Percentiles rank a stretch among this genome's conserved stretches.
Conservation (phyloP, 2,888 invertebrate genomes). For the Zygothrica quintamaculata region DNA sequence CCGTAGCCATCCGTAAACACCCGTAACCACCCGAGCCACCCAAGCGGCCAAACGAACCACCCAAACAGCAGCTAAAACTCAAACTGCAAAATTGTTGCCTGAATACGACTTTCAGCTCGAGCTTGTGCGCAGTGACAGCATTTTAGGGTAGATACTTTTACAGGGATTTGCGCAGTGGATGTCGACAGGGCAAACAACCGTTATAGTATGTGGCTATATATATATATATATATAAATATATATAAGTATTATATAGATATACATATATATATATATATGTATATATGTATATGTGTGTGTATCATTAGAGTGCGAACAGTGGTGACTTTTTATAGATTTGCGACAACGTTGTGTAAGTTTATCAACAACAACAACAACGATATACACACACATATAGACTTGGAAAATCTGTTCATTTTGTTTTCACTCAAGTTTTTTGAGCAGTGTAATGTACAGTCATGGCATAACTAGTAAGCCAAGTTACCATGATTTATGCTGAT, state of each 20-base stretch:
- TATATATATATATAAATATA: conserved; percentile 5
- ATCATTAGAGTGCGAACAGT: conserved; percentile 64
- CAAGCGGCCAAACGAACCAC: conserved; percentile 32
- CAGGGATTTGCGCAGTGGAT: conserved; percentile 83
- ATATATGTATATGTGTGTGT: conserved; percentile 10
- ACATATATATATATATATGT: conserved; percentile 13
- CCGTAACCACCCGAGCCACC: conserved; percentile 47
- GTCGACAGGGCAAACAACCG: conserved; percentile 62
- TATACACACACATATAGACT: too few species aligned
- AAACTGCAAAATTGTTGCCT: conserved; percentile 53
- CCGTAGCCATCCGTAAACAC: too few species aligned
- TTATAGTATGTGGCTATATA: conserved; percentile 37
- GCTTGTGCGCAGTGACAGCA: conserved; percentile 84
- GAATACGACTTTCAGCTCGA: conserved; percentile 63
- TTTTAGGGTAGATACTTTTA: conserved; percentile 84
- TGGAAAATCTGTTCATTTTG: too few species aligned
- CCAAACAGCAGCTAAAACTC: conserved; percentile 16
- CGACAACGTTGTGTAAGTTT: conserved; percentile 18
- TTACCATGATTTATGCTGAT: too few species aligned
- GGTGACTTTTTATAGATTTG: conserved; percentile 68
- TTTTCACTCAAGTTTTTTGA: conserved; percentile 28
- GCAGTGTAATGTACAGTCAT: conserved; percentile 52
- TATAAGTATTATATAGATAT: too few species aligned
- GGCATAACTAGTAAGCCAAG: conserved; percentile 30
- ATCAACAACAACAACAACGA: too few species aligned